These are phyloP conservation scores for Alosa alosa DNA, from an alignment of 2,113 vertebrate genomes.

Conservation along the genomic window DNA sequence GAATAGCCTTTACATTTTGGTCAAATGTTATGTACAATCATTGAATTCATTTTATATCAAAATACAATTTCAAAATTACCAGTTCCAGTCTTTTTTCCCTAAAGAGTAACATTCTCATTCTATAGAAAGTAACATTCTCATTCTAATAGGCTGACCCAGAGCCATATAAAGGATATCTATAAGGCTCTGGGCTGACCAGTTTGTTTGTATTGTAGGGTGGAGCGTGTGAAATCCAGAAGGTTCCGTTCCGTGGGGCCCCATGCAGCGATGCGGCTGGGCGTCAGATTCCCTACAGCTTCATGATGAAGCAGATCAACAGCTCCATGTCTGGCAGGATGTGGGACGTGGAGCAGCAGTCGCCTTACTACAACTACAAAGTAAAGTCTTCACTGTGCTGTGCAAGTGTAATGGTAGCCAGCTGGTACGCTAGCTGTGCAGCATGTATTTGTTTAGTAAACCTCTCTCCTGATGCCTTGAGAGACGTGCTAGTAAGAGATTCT, in stretches of 20 bases:
- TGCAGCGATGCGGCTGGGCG: conserved; percentile 88
- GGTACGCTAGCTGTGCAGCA: too few relatives aligned
- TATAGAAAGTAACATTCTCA: too few relatives aligned
- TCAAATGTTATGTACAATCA: too few relatives aligned
- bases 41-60: too few relatives aligned
- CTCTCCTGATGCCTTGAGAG: too few relatives aligned
- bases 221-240: conserved; percentile 76
- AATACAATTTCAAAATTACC: too few relatives aligned
- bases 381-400: not conserved
- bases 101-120: not conserved
- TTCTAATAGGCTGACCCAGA: not conserved
- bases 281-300: conserved; percentile 79
- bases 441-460: too few relatives aligned
- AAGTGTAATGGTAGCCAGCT: too few relatives aligned
- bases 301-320: conserved; percentile 82
- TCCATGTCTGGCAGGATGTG: conserved; percentile 83
- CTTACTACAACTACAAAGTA: conserved; percentile 90
- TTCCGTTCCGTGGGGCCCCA: conserved; percentile 86
- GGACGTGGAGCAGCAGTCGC: conserved; percentile 80
- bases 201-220: conserved; percentile 67
- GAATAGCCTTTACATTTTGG: too few relatives aligned
- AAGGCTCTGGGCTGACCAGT: not conserved
- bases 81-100: too few relatives aligned
- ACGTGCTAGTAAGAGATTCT: too few relatives aligned
- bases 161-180: too few relatives aligned